phyloP scores from a whole-genome alignment of 2,888 invertebrate genomes.

The Elgonia sp. region DNA sequence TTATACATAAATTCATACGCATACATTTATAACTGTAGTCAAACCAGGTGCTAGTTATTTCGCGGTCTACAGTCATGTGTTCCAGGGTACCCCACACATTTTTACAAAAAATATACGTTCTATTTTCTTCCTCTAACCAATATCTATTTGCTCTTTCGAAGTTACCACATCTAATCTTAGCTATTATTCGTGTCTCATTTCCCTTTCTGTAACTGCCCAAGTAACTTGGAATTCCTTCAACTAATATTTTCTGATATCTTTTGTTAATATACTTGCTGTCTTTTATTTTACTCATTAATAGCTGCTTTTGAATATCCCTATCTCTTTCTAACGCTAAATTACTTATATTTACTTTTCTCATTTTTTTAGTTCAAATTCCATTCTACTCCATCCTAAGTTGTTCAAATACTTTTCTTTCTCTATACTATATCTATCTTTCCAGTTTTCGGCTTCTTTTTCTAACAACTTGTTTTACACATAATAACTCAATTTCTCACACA shows the following conservation, averaged over 20 bases:
- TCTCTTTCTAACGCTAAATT: not conserved
- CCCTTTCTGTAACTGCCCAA: not conserved
- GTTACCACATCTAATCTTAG: not conserved
- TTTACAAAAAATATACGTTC: not conserved
- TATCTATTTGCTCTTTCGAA: not conserved
- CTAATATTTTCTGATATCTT: not conserved
- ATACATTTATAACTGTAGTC: not conserved
- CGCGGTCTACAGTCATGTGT: not conserved
- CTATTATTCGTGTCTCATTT: not conserved
- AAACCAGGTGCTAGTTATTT: not conserved
- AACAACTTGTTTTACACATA: too few species aligned
- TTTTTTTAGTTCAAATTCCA: not conserved
- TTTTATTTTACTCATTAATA: not conserved
- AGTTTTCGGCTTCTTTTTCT: not conserved
- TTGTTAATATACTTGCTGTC: constrained; percentile 12
- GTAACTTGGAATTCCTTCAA: not conserved
- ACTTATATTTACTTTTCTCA: not conserved
- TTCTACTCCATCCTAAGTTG: not conserved
- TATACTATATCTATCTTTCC: not conserved
- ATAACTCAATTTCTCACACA: too few species aligned
- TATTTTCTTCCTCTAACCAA: not conserved
- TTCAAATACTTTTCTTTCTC: not conserved
- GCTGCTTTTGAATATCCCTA: not conserved
- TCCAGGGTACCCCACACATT: not conserved
- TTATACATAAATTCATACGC: not conserved